Conservation (phyloP, 2,113 vertebrate species). For the Saguinus imperator region DNA sequence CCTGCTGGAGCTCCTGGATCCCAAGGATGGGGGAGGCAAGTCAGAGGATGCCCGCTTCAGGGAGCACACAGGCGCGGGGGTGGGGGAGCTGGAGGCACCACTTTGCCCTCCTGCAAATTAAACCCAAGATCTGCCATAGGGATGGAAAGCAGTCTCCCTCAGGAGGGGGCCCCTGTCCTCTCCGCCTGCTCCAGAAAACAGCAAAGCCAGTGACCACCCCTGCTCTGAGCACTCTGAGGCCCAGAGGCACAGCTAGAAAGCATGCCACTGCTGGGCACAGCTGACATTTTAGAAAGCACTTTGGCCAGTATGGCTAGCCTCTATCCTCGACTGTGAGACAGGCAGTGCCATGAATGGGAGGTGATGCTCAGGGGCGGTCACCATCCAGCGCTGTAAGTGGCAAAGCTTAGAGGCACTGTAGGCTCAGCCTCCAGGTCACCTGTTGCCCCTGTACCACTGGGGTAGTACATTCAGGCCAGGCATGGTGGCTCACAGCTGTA, state of each 20-base stretch:
- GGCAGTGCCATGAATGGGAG: neutral
- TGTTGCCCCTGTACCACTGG: neutral
- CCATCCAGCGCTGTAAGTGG: neutral
- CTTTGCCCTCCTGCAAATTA: neutral
- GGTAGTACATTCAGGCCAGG: too few relatives aligned
- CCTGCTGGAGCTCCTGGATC: neutral
- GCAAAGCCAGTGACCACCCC: neutral
- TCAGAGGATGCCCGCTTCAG: neutral
- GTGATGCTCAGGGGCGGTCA: neutral
- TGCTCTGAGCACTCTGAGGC: neutral
- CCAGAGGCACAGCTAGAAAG: neutral
- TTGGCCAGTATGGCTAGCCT: fast-evolving
- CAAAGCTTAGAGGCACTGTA: neutral
- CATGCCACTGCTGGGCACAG: neutral
- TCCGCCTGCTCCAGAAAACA: neutral
- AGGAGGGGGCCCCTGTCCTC: neutral
- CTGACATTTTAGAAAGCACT: neutral
- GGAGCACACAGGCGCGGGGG: neutral
- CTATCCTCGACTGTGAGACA: neutral
- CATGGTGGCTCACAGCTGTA: too few relatives aligned
- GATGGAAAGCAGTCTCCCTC: neutral
- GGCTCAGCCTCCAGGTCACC: neutral
- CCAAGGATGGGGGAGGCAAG: neutral
- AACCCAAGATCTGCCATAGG: neutral
- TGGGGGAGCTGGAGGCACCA: neutral